Evolutionary conservation across 2,888 invertebrate genomes (phyloP), one percentile per base, ranked within the genome.

Genomic region (Celastrina argiolus): DNA sequence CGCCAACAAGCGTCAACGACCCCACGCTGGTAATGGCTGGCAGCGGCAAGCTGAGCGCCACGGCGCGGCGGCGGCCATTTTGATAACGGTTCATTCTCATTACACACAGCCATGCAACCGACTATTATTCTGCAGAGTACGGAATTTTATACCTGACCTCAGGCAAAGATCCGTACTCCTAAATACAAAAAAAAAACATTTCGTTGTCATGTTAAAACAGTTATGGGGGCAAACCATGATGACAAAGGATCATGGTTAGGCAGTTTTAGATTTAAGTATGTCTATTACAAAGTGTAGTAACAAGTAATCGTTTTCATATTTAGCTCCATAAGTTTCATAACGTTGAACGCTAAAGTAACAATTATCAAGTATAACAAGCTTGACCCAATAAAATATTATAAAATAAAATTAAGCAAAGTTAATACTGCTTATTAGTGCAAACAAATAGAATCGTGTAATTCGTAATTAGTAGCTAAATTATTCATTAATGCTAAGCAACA

Each of bases 1-100:
- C 80, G 77, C 78, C 76, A 74, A 70, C 72, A 70, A 75, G 79
- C 88, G 88, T 88, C 89, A 88, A 87, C 88, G 88, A 89, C 88
- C 88, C 79, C 71, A 67, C 80, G 71, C 75, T 73, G 72, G 74
- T 78, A 77, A 78, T 76, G 79, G 77, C 78, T 18, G 56, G 56
- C 64, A 26, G 36, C 72, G 80, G 71, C 76, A 70, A 70, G 77
- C 79, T 76, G 76, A 76, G 78, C 80, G 82, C 78, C 84, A 26
- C 51, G 51, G 22, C 51, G 12, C 51, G 51, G 22, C 51, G 12
- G 36, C 36, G 36, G 88, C 79, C 89, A 90, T 90, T 85, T 90
- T 88, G 87, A 84, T 87, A 87, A 87, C 85, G 83, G 84, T 81
- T 77, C 77, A 78, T 80, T 69, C 68, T 63, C 65, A 65, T 66